Conservation (phyloP, 1,140 invertebrate species). For the Cotesia glomerata region DNA sequence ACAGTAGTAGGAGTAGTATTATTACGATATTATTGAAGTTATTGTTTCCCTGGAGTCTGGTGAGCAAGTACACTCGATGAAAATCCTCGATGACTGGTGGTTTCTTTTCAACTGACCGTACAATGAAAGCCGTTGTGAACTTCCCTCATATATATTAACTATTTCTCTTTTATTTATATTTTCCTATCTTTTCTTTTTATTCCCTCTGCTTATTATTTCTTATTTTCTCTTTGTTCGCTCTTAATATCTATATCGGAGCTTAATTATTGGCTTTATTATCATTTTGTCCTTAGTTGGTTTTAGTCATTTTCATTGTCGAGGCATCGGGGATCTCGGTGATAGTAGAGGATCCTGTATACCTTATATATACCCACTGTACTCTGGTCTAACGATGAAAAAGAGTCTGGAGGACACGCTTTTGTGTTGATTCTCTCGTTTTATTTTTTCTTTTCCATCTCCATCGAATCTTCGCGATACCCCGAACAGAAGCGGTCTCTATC, state of each 20-base stretch:
- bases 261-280: slow-evolving; percentile 38
- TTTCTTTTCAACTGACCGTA: slow-evolving; percentile 26
- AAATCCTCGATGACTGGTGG: neutral
- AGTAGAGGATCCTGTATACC: neutral
- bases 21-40: slow-evolving; percentile 1
- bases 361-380: neutral
- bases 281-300: slow-evolving; percentile 23
- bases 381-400: no score
- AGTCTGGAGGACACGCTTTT: neutral
- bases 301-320: no score
- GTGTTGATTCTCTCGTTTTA: neutral
- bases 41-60: slow-evolving; percentile 31
- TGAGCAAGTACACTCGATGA: neutral
- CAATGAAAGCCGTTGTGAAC: slow-evolving; percentile 28
- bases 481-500: no score
- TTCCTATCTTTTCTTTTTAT: neutral
- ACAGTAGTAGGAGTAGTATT: slow-evolving; percentile 1
- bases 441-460: neutral
- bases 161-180: neutral
- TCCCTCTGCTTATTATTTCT: no score
- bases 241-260: slow-evolving; percentile 18
- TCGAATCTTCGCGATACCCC: neutral
- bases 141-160: neutral
- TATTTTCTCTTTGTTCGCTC: neutral
- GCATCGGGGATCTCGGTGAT: no score